Percentiles rank a stretch among this genome's conserved stretches.
These are phyloP conservation scores for Caenorhabditis latens DNA, from an alignment of 1,140 invertebrate species.

Conservation along the genomic window DNA sequence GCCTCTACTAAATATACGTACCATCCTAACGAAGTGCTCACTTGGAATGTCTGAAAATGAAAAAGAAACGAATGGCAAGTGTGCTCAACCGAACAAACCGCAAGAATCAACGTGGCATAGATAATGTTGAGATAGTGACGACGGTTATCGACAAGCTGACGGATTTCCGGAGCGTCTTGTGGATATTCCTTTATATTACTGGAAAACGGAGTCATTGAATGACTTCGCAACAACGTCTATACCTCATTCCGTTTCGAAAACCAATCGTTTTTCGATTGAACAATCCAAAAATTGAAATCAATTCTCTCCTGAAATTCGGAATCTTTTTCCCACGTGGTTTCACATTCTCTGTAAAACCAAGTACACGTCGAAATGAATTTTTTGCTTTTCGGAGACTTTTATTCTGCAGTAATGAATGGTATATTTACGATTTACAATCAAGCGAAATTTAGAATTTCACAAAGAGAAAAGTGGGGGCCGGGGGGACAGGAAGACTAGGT, in stretches of 20 bases:
- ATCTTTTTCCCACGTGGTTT: background rate
- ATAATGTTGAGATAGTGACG: conserved; percentile 21
- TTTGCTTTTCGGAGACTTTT: conserved; percentile 27
- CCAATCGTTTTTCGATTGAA: background rate
- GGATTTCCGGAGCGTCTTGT: conserved; percentile 1
- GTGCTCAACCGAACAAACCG: background rate
- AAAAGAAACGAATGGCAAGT: too few relatives aligned
- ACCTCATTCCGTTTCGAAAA: conserved; percentile 44
- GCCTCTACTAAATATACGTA: background rate
- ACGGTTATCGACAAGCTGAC: conserved; percentile 12
- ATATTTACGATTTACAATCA: conserved; percentile 36
- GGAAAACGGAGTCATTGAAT: background rate
- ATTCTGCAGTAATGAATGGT: conserved; percentile 8
- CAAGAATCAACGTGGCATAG: background rate
- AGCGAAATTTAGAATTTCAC: conserved; percentile 54
- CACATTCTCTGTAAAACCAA: background rate
- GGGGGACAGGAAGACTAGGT: background rate
- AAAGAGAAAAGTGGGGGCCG: background rate
- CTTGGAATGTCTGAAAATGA: conserved; percentile 4
- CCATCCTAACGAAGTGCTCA: background rate
- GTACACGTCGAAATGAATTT: background rate
- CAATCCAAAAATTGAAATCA: background rate
- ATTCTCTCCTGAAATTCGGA: background rate
- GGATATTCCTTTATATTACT: conserved; percentile 33
- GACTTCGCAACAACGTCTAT: too few relatives aligned